Evolutionary conservation across 2,888 invertebrate genomes (phyloP).

Genomic region (Drosophila cracens): DNA sequence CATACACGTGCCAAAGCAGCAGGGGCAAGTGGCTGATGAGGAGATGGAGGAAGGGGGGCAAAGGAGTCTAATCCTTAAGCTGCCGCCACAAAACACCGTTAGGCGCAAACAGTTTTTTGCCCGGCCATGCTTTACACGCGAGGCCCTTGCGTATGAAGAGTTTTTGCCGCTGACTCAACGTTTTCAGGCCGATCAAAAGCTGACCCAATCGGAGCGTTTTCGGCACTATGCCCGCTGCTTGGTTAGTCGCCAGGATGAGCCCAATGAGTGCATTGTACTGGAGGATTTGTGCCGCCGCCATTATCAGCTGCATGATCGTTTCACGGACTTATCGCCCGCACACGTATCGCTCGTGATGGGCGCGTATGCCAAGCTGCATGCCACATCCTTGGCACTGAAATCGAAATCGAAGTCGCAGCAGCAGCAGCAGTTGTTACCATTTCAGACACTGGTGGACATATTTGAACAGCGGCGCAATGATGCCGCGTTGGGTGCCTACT

Average conservation of each 20-base stretch:
- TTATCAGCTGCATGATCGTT: constrained; percentile 85
- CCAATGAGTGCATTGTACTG: constrained; percentile 85
- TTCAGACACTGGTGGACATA: constrained; percentile 69
- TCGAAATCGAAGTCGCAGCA: constrained; percentile 53
- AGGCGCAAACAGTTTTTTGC: constrained; percentile 81
- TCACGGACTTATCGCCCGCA: constrained; percentile 82
- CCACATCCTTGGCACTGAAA: constrained; percentile 85
- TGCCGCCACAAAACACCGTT: constrained; percentile 77
- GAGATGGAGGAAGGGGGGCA: not conserved
- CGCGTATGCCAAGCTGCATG: constrained; percentile 86
- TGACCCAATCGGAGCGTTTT: constrained; percentile 64
- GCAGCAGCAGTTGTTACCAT: constrained; percentile 62
- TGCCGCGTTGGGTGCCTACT: constrained; percentile 60
- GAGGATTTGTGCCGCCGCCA: constrained; percentile 85
- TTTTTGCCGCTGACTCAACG: constrained; percentile 71
- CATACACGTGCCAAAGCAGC: constrained; percentile 28
- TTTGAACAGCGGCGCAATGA: constrained; percentile 69
- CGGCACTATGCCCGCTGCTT: constrained; percentile 69
- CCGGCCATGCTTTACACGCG: constrained; percentile 78
- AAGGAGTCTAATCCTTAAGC: constrained; percentile 73
- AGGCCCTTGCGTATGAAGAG: constrained; percentile 77
- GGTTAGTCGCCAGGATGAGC: constrained; percentile 75
- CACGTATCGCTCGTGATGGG: constrained; percentile 84
- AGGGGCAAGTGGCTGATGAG: not conserved
- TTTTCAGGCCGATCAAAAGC: constrained; percentile 70